Evolutionary conservation across 2,797 vertebrate species (phyloP), one percentile per base, ranked within the genome.

Genomic region (Muscicapa striata): DNA sequence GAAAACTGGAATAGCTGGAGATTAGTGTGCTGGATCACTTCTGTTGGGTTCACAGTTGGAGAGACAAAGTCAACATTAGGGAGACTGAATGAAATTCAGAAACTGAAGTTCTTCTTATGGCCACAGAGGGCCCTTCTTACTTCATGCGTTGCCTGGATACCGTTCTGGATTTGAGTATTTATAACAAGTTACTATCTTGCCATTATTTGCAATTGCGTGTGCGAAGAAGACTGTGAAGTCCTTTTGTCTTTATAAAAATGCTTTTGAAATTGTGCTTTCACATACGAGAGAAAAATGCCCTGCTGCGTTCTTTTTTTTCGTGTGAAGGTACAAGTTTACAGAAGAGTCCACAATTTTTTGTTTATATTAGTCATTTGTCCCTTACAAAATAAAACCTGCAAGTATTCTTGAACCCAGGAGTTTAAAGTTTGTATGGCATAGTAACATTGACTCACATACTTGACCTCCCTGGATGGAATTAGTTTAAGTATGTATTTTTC

Each of bases 121-220:
- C 91, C 94, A 84, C 96, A 81, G 55, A 84, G 94, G 79, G 93
- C 63, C 92, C 73, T 77, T 89, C 82, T 81, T 68, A 54, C 76
- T 85, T 84, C 32, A 11, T 43, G 21, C 38, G 13, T 41, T 81
- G 70, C 48, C 36, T 69, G 5, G 7, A 18, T 84, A 21, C 34
- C 6, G 21, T 46, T 69, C 22, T 16, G 64, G 29, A 18, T 81
- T 59, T n/a, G 40, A 69, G 18, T 41, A 13, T 19, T 22, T 20
- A 27, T 49, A 64, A 17, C 10, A 58, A 32, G 34, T 70, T 51
- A 38, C 12, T 51, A 2, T 29, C 2, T 66, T 84, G 26, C 20
- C 17, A 54, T 55, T 80, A n/a, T 46, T 80, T 74, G 17, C 8
- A 72, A 36, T 27, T 87, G 21, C 21, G 13, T 48, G 10, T 89